Conservation (phyloP, 2,113 vertebrate genomes). For the Raja brachyura region DNA sequence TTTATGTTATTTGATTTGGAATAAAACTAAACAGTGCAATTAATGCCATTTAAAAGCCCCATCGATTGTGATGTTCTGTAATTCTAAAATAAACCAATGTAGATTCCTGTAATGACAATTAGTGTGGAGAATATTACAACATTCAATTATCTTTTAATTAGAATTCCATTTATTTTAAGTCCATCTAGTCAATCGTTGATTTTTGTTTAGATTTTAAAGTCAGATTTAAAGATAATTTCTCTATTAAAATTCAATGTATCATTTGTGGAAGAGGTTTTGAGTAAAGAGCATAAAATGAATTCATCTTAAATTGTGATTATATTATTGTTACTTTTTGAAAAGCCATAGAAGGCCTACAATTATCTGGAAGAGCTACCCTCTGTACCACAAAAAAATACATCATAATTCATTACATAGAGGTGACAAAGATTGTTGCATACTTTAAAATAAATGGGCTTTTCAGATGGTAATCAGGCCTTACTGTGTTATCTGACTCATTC, state of each 20-base stretch:
- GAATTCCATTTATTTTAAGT: neutral
- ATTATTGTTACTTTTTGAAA: conserved; percentile 23
- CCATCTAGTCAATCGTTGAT: conserved; percentile 5
- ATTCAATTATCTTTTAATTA: conserved; percentile 27
- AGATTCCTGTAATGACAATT: conserved; percentile 17
- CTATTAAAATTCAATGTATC: conserved; percentile 11
- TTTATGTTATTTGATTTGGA: neutral
- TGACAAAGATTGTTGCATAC: conserved; percentile 67
- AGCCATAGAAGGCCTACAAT: conserved; percentile 23
- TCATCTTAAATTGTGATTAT: conserved; percentile 25
- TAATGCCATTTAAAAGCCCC: neutral
- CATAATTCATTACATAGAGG: conserved; percentile 54
- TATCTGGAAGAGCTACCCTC: conserved; percentile 35
- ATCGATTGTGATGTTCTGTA: neutral
- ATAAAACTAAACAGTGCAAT: neutral
- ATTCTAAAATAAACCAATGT: neutral
- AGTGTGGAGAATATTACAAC: neutral
- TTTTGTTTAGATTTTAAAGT: conserved; percentile 33
- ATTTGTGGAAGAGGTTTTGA: conserved; percentile 14
- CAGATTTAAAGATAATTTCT: conserved; percentile 12
- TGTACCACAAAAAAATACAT: conserved; percentile 22
- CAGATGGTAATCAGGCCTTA: conserved; percentile 72
- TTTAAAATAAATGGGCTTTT: conserved; percentile 64
- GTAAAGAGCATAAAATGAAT: conserved; percentile 25
- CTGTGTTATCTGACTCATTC: conserved; percentile 63